Evolutionary conservation across 2,113 vertebrate genomes (phyloP).

Genomic region (Myotis yumanensis): DNA sequence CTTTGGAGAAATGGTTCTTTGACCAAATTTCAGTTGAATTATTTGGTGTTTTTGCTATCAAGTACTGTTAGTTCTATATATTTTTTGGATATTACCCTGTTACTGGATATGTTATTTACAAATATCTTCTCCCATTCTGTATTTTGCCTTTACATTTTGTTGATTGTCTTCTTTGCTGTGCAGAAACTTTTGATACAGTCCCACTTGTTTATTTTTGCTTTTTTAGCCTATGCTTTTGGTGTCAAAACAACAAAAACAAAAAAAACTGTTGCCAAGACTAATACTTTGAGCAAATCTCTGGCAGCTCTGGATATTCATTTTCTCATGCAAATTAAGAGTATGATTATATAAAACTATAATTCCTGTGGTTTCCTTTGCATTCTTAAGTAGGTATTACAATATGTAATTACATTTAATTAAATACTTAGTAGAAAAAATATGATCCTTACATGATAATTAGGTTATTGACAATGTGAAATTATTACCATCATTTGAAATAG

Average conservation of each 20-base stretch:
- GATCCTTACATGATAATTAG: neutral
- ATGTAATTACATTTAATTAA: slow-evolving; percentile 10
- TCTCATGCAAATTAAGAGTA: neutral
- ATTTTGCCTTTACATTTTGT: neutral
- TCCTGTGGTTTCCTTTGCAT: neutral
- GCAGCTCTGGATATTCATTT: neutral
- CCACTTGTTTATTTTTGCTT: neutral
- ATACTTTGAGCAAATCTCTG: neutral
- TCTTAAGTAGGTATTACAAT: neutral
- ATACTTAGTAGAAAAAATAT: neutral
- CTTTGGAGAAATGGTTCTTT: neutral
- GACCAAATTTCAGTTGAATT: neutral
- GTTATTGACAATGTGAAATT: slow-evolving; percentile 18
- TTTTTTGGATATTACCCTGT: neutral
- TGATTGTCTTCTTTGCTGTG: neutral
- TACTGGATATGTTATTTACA: neutral
- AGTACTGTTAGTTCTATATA: neutral
- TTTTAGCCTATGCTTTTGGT: neutral
- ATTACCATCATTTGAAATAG: slow-evolving; percentile 25
- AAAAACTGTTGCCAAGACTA: neutral
- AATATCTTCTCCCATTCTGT: neutral
- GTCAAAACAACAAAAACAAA: neutral
- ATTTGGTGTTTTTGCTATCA: neutral
- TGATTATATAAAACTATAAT: neutral
- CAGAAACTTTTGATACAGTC: neutral